phyloP scores from a whole-genome alignment of 2,797 vertebrate species.

The Rhinophrynus dorsalis region DNA sequence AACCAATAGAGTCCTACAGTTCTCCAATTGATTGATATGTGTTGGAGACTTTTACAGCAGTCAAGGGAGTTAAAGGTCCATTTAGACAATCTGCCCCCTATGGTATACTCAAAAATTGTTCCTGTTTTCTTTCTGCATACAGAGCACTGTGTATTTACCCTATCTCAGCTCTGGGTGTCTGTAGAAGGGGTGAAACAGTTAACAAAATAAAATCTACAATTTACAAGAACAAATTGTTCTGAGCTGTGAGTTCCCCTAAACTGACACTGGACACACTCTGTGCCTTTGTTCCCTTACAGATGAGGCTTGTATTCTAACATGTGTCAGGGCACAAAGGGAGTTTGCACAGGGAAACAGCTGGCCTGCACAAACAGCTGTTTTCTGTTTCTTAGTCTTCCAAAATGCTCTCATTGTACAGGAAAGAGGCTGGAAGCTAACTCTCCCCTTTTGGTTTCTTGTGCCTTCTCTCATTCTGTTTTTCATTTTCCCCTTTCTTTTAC shows the following conservation, averaged over 20 bases:
- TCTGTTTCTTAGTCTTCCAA: slow-evolving; percentile 38
- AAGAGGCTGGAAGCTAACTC: slow-evolving; percentile 7
- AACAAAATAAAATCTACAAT: slow-evolving; percentile 21
- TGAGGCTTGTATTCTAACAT: slow-evolving; percentile 45
- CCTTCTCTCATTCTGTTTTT: neutral
- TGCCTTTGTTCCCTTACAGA: slow-evolving; percentile 45
- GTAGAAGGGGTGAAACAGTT: slow-evolving; percentile 12
- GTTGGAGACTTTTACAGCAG: too few relatives aligned
- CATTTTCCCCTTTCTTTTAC: neutral
- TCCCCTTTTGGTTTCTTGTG: neutral
- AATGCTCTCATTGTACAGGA: slow-evolving; percentile 34
- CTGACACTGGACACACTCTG: slow-evolving; percentile 50
- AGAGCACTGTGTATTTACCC: too few relatives aligned
- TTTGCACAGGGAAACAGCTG: slow-evolving; percentile 49
- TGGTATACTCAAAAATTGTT: too few relatives aligned
- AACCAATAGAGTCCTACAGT: too few relatives aligned
- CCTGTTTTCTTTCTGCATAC: too few relatives aligned
- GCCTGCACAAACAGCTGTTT: slow-evolving; percentile 47
- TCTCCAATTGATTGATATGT: too few relatives aligned
- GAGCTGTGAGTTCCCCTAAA: slow-evolving; percentile 27
- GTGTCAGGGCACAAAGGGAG: slow-evolving; percentile 45
- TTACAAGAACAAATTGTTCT: slow-evolving; percentile 44
- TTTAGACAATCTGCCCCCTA: too few relatives aligned
- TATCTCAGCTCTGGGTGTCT: too few relatives aligned
- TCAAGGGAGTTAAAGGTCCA: too few relatives aligned